Evolutionary conservation across 2,113 vertebrate species (phyloP).

Genomic region (Myodes glareolus): DNA sequence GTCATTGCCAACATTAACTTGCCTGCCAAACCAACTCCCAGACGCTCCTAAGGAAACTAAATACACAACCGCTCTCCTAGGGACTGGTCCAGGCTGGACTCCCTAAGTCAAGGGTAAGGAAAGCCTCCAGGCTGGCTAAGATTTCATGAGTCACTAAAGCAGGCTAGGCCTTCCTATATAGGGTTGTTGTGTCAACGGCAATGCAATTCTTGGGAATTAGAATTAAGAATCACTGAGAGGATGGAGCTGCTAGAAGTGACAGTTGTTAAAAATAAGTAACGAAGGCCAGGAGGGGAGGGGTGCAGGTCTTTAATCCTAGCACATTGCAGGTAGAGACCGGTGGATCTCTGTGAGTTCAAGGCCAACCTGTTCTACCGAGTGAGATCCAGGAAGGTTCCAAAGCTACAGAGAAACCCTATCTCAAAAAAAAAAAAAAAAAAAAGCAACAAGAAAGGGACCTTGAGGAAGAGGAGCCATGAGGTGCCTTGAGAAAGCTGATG

Average conservation of each 20-base stretch:
- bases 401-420: too few species aligned
- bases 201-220: neutral
- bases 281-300: too few species aligned
- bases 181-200: neutral
- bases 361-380: too few species aligned
- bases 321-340: too few species aligned
- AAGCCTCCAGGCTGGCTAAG: neutral
- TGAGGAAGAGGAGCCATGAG: neutral
- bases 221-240: conserved; percentile 4
- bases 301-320: too few species aligned
- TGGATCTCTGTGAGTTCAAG: too few species aligned
- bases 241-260: neutral
- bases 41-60: neutral
- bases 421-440: neutral
- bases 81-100: neutral
- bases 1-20: neutral
- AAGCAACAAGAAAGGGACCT: neutral
- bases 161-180: neutral
- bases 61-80: neutral
- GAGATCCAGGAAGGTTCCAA: too few species aligned
- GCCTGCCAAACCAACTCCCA: neutral
- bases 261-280: neutral
- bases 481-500: neutral
- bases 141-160: neutral
- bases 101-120: neutral